phyloP scores from a whole-genome alignment of 2,888 invertebrate genomes.

The Polymixis flavicincta region DNA sequence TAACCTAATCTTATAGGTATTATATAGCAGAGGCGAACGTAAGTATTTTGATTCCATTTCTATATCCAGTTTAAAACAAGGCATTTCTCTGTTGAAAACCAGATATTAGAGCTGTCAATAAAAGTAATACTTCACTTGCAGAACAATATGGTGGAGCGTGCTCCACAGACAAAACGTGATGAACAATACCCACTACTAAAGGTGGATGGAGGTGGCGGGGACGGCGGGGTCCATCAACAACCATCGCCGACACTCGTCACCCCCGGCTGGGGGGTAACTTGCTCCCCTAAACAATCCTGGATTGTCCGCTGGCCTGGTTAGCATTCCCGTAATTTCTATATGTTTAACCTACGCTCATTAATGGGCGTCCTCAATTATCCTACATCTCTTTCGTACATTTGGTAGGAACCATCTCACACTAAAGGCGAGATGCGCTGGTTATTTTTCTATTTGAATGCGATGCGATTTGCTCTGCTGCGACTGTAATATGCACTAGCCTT shows the following conservation, averaged over 20 bases:
- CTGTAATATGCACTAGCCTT: not conserved
- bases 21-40: constrained; percentile 38
- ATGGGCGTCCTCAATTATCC: not conserved
- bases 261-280: constrained; percentile 76
- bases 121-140: constrained; percentile 30
- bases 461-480: not conserved
- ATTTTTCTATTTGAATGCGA: too few relatives aligned
- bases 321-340: constrained; percentile 13
- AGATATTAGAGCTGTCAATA: constrained; percentile 2
- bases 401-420: not conserved
- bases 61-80: not conserved
- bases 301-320: constrained; percentile 83
- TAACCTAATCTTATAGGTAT: not conserved
- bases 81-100: not conserved
- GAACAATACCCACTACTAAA: constrained; percentile 84
- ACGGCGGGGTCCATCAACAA: constrained; percentile 62
- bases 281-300: constrained; percentile 76
- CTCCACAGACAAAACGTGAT: constrained; percentile 74
- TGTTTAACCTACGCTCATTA: not conserved
- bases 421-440: not conserved
- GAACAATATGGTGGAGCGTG: constrained; percentile 72
- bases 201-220: constrained; percentile 79
- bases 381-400: not conserved
- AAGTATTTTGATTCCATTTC: constrained; percentile 9
- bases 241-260: constrained; percentile 63